Base-by-base conservation (phyloP, 2,797 vertebrate species). In the Ctenopoma kingsleyae region DNA sequence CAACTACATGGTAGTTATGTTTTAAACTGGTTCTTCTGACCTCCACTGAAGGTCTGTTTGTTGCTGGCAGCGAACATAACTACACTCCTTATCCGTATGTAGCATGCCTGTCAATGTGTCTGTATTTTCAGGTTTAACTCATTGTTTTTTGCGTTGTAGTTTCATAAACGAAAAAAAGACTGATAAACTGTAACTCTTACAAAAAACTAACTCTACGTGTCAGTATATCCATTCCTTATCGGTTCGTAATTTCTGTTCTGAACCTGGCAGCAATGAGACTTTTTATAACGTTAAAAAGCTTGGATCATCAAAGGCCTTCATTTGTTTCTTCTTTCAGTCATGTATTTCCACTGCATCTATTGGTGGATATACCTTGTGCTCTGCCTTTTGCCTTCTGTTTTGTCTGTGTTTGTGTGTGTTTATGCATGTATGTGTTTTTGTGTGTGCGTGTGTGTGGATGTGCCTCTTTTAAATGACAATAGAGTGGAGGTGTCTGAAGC, bases 401-500 rank as follows among this genome's bases (percentile, higher is more conserved):
- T 74, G 67, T 71, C 15, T 67, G 46, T 67, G 17, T 84, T 15
- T 22, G 2, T 40, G 16, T n/a, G 30, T 25, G 44, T 62, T 27
- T 61, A 16, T 62, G 20, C 17, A 16, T 49, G 20, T 66, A 41
- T 30, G 19, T 41, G 17, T n/a, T 16, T n/a, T 20, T 13, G 17
- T 43, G 41, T 36, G 58, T 63, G 35, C 54, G 25, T 54, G 16
- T 16, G n/a, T 59, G 22, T 53, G 38, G 30, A 36, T 48, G 57
- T 0, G 0, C 1, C 53, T 65, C 47, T 57, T 58, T 90, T 97
- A 99, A 86, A 98, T 96, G 76, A 98, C 91, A 64, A 99, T 94
- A 0, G 97, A 96, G 65, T 96, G 95, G 61, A 99, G 95, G 78
- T 97, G 95, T 74, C 97, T 96, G 93, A 99, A 99, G 69, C 98